Conservation (phyloP, 2,797 vertebrate species). For the Rhinoraja longicauda region DNA sequence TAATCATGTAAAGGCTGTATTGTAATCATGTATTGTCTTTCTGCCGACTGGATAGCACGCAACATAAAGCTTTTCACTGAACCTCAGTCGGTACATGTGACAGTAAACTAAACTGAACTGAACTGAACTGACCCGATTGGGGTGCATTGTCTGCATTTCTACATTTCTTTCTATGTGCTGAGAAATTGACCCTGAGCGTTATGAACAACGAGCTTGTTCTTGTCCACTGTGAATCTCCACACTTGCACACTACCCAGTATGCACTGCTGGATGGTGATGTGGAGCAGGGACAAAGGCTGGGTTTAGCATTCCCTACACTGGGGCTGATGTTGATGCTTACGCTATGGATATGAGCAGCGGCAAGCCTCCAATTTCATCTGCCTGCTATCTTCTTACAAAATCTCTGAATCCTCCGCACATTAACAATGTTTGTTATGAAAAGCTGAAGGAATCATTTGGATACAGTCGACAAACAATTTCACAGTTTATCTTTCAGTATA, state of each 20-base stretch:
- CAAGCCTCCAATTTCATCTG: constrained; percentile 2
- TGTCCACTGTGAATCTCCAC: neutral
- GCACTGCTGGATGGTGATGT: neutral
- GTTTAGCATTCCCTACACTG: neutral
- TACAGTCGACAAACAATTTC: constrained; percentile 18
- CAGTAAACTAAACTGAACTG: too few relatives aligned
- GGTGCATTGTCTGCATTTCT: too few relatives aligned
- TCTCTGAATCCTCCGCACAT: neutral
- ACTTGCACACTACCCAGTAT: neutral
- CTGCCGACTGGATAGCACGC: too few relatives aligned
- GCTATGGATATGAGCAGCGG: neutral
- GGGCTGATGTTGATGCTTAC: too few relatives aligned
- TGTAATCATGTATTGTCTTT: too few relatives aligned
- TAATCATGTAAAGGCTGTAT: too few relatives aligned
- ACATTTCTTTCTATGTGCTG: too few relatives aligned
- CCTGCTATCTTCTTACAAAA: neutral
- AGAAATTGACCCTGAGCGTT: neutral
- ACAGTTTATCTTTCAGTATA: constrained; percentile 23
- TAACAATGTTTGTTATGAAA: constrained; percentile 1
- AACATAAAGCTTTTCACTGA: too few relatives aligned
- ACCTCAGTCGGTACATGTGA: too few relatives aligned
- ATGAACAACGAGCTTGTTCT: neutral
- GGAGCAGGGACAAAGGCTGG: neutral
- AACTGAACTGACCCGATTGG: too few relatives aligned
- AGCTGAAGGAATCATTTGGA: constrained; percentile 16